Percentiles rank a stretch among this genome's conserved stretches.
Conservation (phyloP, 2,113 vertebrate genomes). For the Actinemys pallida region DNA sequence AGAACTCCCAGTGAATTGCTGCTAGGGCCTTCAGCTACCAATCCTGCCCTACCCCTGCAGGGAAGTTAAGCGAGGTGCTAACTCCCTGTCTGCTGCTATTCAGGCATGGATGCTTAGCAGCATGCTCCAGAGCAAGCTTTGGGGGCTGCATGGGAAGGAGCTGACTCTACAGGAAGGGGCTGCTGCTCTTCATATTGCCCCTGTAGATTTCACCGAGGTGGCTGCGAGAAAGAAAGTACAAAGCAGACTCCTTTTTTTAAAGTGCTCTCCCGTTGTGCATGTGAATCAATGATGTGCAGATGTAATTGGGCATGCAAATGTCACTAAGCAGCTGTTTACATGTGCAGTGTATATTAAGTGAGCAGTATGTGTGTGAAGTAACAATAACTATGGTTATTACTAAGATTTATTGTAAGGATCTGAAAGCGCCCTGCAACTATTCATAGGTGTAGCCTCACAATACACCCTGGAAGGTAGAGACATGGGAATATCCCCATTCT, state of each 20-base stretch:
- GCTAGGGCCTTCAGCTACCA: background rate
- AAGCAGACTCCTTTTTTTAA: conserved; percentile 37
- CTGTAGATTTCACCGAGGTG: background rate
- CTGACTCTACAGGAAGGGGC: fast-evolving
- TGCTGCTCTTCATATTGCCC: fast-evolving
- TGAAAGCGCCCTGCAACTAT: background rate
- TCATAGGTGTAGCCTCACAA: background rate
- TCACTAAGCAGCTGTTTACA: conserved; percentile 63
- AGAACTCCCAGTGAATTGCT: background rate
- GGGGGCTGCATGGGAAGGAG: background rate
- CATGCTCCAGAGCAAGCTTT: background rate
- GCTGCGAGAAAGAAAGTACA: background rate
- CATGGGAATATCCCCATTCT: background rate
- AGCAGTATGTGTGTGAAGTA: conserved; percentile 8
- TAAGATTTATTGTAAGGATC: background rate
- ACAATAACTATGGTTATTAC: background rate
- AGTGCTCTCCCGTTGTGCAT: conserved; percentile 58
- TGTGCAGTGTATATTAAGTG: conserved; percentile 33
- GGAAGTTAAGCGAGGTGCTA: background rate
- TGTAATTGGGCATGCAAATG: conserved; percentile 69
- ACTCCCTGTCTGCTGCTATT: background rate
- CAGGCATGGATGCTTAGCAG: too few species aligned
- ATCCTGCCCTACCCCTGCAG: background rate
- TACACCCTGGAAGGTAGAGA: background rate
- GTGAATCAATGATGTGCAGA: conserved; percentile 67